Evolutionary conservation across 2,113 vertebrate species (phyloP).

Genomic region (Podarcis cretensis): DNA sequence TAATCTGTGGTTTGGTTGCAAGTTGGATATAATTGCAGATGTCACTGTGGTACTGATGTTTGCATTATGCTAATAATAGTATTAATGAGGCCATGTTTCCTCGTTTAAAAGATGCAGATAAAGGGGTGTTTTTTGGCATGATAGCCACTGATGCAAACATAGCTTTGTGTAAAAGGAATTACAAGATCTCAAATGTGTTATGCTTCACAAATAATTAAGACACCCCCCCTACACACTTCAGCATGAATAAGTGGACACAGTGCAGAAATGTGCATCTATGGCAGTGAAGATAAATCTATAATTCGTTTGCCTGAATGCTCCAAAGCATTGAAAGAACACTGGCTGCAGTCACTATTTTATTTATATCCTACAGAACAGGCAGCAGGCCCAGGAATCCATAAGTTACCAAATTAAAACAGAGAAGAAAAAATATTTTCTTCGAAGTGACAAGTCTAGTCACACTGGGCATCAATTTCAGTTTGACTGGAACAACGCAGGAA

Average conservation of each 20-base stretch:
- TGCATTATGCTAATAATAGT: neutral
- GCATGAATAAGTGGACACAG: constrained; percentile 52
- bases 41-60: neutral
- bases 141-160: neutral
- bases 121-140: neutral
- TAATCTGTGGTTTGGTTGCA: neutral
- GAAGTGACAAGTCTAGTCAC: constrained; percentile 55
- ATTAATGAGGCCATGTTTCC: neutral
- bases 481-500: constrained; percentile 43
- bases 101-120: neutral
- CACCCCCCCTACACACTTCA: constrained; percentile 25
- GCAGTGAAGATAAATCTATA: constrained; percentile 58
- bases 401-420: constrained; percentile 48
- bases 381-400: constrained; percentile 17
- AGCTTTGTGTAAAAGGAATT: neutral
- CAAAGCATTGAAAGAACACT: constrained; percentile 27
- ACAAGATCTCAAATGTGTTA: constrained; percentile 47
- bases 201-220: constrained; percentile 27
- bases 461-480: constrained; percentile 37
- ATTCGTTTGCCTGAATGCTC: constrained; percentile 43
- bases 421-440: constrained; percentile 48
- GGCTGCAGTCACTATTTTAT: constrained; percentile 47
- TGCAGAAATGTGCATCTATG: constrained; percentile 40
- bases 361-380: constrained; percentile 51
- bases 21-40: neutral